Base-by-base conservation (phyloP, 2,888 invertebrate species). In the Bellardia bayeri region DNA sequence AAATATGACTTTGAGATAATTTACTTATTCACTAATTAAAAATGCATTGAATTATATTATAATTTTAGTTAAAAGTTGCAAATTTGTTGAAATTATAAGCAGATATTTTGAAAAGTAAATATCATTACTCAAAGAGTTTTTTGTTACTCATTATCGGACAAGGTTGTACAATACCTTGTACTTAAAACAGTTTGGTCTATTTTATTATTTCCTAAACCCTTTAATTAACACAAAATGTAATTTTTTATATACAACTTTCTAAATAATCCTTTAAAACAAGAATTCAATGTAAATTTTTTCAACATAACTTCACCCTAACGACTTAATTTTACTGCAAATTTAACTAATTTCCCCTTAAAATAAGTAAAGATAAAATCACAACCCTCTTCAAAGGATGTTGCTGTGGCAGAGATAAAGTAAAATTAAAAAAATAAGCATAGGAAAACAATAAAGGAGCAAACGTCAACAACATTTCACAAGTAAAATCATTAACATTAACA, bases 241-340 rank as follows among this genome's bases (percentile, higher is more conserved):
- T 23, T 23, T 3, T 51, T 5, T n/a, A 4, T 51, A 13, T n/a
- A 51, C 56, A 56, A 56, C 16, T 9, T 23, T 56, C 23, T 56
- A 11, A 3, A 33, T 3, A 61, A 33, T 58, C 11, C 33, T 30
- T 13, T 42, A 16, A n/a, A 54, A 40, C 56, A 78, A 66, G 30
- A 56, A 23, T 78, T 78, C 78, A 42, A 76, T 64, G 64, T 33
- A 78, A 78, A 78, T 78, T 58, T 78, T 78, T 76, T 13, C 4
- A 33, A 33, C 49, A 16, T 33, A 63, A 37, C 40, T 42, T n/a
- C 30, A 40, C 23, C 14, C 54, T 37, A 64, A 76, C 64, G 23
- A 23, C 64, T 76, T 54, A 54, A 64, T 76, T 76, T 40, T n/a
- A 40, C 40, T 40, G 56, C 51, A 76, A 78, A 66, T 66, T 78